Conservation (phyloP, 2,888 invertebrate species). For the Volucella inanis region DNA sequence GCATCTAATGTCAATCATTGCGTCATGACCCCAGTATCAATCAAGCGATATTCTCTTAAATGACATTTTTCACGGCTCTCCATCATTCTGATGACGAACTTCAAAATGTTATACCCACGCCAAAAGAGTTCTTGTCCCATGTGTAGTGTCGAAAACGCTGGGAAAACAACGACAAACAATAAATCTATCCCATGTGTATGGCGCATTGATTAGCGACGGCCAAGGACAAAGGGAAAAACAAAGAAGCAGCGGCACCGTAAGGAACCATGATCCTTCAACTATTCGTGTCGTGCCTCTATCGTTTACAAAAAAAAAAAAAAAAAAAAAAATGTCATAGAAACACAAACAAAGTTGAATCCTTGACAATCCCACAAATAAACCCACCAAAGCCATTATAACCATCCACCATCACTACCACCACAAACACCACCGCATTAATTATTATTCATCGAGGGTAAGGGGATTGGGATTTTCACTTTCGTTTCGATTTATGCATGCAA, state of each 20-base stretch:
- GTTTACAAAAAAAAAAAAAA: slow-evolving; percentile 24
- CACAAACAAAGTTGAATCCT: slow-evolving; percentile 66
- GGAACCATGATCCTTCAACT: slow-evolving; percentile 54
- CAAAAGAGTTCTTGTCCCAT: slow-evolving; percentile 7
- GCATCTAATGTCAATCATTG: slow-evolving; percentile 61
- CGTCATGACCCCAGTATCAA: slow-evolving; percentile 61
- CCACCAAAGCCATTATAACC: slow-evolving; percentile 6
- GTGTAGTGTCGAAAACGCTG: slow-evolving; percentile 38
- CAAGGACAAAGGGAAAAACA: slow-evolving; percentile 64
- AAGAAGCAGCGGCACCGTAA: slow-evolving; percentile 53
- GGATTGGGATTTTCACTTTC: slow-evolving; percentile 38
- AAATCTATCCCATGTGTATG: slow-evolving; percentile 69
- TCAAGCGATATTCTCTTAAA: slow-evolving; percentile 48
- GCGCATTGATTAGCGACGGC: slow-evolving; percentile 73
- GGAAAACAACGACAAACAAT: slow-evolving; percentile 63
- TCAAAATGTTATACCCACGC: slow-evolving; percentile 27
- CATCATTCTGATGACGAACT: slow-evolving; percentile 66
- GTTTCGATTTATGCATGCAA: slow-evolving; percentile 67
- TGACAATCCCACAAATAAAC: slow-evolving; percentile 69
- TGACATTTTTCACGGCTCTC: slow-evolving; percentile 63
- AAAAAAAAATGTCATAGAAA: slow-evolving; percentile 59
- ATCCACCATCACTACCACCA: slow-evolving; percentile 20
- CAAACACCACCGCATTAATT: slow-evolving; percentile 58
- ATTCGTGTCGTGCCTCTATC: slow-evolving; percentile 39
- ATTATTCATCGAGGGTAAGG: slow-evolving; percentile 60